Evolutionary conservation across 2,888 invertebrate species (phyloP), one percentile per base, ranked within the genome.

Genomic region (Tipula lateralis): DNA sequence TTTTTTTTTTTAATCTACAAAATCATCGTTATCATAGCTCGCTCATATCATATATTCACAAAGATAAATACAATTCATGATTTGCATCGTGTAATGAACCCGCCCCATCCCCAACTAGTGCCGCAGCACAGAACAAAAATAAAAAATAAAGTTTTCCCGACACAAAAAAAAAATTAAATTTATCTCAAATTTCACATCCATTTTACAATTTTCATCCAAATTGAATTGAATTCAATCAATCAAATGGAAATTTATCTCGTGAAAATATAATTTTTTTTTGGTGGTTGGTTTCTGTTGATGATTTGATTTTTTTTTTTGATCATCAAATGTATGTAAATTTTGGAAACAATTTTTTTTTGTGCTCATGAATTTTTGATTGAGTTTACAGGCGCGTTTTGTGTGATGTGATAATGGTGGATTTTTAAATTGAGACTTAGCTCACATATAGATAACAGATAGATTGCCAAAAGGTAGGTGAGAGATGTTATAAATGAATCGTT

Each of bases 201-300:
- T 66, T 66, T 66, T 66, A 66, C 66, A 66, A 66, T 66, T 66
- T 66, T 66, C 66, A 66, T 66, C 24, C 66, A 66, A 66, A 66
- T 66, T 66, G 66, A 66, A 66, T 66, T 66, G 24, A 66, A 66
- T 66, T 66, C 66, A 66, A 66, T 66, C 66, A 66, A 66, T 66
- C 66, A 66, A 66, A 66, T 66, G 66, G 24, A 66, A 66, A 24
- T 66, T 66, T 66, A 66, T 66, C 66, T 66, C 66, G 66, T 19
- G 24, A 66, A 66, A 44, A n/a, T 36, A 9, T 44, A n/a, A 44
- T 66, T 66, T 66, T 66, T n/a, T 66, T 66, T 66, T 66, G 7
- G 66, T 66, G 66, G 66, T 66, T 66, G 66, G 66, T 66, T 66
- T 66, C 66, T 66, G 66, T 66, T 66, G 66, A 66, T 66, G 66